Evolutionary conservation across 2,113 vertebrate species (phyloP).

Genomic region (Pyrgilauda ruficollis): DNA sequence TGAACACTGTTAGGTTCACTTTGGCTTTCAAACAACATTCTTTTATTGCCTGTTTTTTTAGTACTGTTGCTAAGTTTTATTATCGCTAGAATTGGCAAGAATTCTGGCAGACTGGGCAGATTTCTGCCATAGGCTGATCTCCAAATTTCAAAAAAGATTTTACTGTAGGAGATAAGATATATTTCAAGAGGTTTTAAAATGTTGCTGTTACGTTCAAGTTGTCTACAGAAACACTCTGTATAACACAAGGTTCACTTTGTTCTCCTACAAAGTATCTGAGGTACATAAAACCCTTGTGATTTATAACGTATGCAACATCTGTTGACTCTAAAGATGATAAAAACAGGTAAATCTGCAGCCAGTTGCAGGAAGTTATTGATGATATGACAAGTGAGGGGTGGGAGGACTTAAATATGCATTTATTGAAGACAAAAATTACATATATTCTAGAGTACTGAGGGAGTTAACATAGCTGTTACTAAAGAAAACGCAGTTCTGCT

Average conservation of each 20-base stretch:
- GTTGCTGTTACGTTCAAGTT: not conserved
- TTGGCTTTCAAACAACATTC: not conserved
- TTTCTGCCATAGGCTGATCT: not conserved
- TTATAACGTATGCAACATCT: not conserved
- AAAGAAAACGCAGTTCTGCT: constrained; percentile 15
- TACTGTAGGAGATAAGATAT: not conserved
- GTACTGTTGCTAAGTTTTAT: not conserved
- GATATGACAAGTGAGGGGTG: not conserved
- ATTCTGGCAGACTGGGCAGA: not conserved
- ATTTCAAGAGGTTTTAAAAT: not conserved
- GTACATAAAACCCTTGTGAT: not conserved
- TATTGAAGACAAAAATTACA: constrained; percentile 10
- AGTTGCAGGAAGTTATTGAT: constrained; percentile 43
- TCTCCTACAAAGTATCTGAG: not conserved
- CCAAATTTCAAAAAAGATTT: not conserved
- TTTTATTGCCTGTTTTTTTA: not conserved
- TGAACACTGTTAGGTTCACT: not conserved
- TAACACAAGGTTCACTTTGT: not conserved
- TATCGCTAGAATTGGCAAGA: not conserved
- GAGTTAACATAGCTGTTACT: constrained; percentile 14
- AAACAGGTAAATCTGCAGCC: constrained; percentile 20
- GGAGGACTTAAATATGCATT: constrained; percentile 41
- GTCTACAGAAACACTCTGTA: not conserved
- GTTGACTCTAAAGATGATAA: constrained; percentile 25
- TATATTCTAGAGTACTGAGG: not conserved